These are phyloP conservation scores for Kryptolebias marmoratus DNA, from an alignment of 2,113 vertebrate species.

Conservation along the genomic window DNA sequence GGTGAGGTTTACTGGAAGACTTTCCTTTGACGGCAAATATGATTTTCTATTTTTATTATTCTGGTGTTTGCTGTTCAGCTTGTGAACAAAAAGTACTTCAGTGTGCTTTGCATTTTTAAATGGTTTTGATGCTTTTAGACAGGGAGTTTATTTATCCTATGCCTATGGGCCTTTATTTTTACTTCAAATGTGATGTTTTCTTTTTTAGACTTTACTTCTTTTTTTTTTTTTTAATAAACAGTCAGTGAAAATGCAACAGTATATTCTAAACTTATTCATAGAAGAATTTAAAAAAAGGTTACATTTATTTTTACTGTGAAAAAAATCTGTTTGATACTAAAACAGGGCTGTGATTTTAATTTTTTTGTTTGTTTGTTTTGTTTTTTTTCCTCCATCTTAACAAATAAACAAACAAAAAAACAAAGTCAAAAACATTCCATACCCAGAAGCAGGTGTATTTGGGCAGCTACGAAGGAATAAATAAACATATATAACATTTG, in stretches of 20 bases:
- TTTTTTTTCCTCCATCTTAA: background rate
- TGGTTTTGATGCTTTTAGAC: constrained; percentile 28
- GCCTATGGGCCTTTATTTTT: constrained; percentile 16
- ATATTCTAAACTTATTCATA: constrained; percentile 33
- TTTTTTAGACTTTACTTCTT: constrained; percentile 21
- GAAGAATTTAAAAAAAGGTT: background rate
- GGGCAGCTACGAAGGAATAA: background rate
- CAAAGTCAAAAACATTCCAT: background rate
- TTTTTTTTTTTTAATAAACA: background rate
- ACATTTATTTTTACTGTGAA: too few relatives aligned
- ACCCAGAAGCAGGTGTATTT: background rate
- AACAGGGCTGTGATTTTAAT: background rate
- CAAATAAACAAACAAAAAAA: background rate
- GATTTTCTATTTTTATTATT: background rate
- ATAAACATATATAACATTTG: background rate
- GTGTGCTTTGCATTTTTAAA: constrained; percentile 20
- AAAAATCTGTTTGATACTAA: too few relatives aligned
- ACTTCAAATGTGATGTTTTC: constrained; percentile 6
- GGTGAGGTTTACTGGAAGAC: background rate
- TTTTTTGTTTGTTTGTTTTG: constrained; percentile 5
- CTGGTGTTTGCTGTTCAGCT: constrained; percentile 1
- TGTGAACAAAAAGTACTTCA: constrained; percentile 7
- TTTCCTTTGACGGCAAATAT: background rate
- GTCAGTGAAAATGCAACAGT: constrained; percentile 21
- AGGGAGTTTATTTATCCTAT: constrained; percentile 26